Evolutionary conservation across 2,797 vertebrate genomes (phyloP).

Genomic region (Spinibarbus caldwelli): DNA sequence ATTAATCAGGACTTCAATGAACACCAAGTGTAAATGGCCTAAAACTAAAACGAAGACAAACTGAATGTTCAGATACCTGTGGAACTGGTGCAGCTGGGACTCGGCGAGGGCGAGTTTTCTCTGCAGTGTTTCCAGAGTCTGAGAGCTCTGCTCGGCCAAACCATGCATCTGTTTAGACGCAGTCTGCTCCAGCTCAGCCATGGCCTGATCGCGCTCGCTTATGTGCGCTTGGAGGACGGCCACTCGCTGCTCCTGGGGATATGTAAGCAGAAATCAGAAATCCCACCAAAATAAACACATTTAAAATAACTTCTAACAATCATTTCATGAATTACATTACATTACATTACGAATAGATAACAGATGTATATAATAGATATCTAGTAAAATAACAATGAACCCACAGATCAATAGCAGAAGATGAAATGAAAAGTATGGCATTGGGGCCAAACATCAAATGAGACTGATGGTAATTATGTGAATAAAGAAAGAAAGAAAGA

Average conservation of each 20-base stretch:
- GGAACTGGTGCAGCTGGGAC: conserved; percentile 84
- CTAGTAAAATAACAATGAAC: not conserved
- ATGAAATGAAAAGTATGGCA: conserved; percentile 44
- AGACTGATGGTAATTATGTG: conserved; percentile 16
- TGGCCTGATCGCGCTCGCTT: conserved; percentile 77
- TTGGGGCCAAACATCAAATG: conserved; percentile 39
- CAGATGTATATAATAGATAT: not conserved
- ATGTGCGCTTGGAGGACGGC: conserved; percentile 78
- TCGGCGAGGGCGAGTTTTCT: conserved; percentile 77
- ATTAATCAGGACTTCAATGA: not conserved
- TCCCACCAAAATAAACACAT: not conserved
- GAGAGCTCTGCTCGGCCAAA: conserved; percentile 84
- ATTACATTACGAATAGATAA: not conserved
- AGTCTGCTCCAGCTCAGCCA: conserved; percentile 81
- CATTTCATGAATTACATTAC: not conserved
- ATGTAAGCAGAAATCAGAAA: conserved; percentile 24
- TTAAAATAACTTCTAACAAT: not conserved
- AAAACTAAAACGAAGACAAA: not conserved
- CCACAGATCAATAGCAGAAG: conserved; percentile 20
- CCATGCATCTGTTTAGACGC: conserved; percentile 83
- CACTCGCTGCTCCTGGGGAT: conserved; percentile 78
- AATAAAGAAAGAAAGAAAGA: not conserved
- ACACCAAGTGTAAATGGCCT: not conserved
- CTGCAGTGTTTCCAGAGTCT: conserved; percentile 81
- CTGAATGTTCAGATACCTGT: conserved; percentile 71